Evolutionary conservation across 2,797 vertebrate genomes (phyloP).

Genomic region (Menidia menidia): DNA sequence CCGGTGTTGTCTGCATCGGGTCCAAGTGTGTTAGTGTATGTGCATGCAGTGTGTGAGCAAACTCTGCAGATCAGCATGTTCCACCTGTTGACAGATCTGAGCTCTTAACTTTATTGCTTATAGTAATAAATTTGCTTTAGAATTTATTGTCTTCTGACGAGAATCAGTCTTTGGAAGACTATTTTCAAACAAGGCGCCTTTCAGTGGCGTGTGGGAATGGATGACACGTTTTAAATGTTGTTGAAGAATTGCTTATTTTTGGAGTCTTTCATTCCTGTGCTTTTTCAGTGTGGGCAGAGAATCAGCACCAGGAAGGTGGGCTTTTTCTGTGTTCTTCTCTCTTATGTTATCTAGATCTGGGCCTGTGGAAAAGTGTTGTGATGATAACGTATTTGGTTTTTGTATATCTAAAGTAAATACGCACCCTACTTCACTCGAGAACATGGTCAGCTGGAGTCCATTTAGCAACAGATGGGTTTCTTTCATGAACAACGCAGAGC

Average conservation of each 20-base stretch:
- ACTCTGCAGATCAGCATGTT: constrained; percentile 48
- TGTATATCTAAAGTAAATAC: background rate
- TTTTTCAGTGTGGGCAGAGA: constrained; percentile 36
- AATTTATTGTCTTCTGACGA: constrained; percentile 32
- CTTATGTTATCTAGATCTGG: constrained; percentile 28
- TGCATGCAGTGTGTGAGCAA: constrained; percentile 56
- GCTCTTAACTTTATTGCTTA: constrained; percentile 33
- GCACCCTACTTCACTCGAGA: constrained; percentile 6
- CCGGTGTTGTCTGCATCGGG: constrained; percentile 4
- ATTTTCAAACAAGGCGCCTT: constrained; percentile 35
- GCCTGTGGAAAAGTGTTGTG: constrained; percentile 12
- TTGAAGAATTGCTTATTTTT: constrained; percentile 69
- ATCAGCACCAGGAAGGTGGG: constrained; percentile 29
- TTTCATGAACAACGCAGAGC: background rate
- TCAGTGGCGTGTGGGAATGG: constrained; percentile 30
- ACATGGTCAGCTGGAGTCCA: constrained; percentile 4
- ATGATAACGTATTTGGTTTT: constrained; percentile 8
- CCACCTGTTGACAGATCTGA: constrained; percentile 43
- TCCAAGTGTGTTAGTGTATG: constrained; percentile 27
- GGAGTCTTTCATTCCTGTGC: constrained; percentile 37
- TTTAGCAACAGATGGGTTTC: constrained; percentile 19
- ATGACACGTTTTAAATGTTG: constrained; percentile 38
- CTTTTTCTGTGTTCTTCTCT: constrained; percentile 8
- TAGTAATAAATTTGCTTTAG: constrained; percentile 34
- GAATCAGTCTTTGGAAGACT: constrained; percentile 45